These are phyloP conservation scores for Scaptomyza cyrtandrae DNA, from an alignment of 2,888 invertebrate genomes.

Conservation along the genomic window DNA sequence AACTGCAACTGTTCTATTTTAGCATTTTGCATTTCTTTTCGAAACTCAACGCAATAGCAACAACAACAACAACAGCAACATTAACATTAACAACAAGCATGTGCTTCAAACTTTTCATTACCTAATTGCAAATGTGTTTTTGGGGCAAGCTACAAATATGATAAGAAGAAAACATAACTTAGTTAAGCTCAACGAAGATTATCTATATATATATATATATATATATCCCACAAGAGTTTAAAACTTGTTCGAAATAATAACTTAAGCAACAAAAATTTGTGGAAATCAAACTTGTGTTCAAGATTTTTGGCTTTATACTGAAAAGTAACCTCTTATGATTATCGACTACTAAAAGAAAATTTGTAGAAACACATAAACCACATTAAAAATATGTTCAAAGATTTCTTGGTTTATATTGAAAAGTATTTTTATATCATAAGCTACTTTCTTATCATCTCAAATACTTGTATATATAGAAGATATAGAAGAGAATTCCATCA, in stretches of 20 bases:
- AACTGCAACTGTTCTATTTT: conserved; percentile 13
- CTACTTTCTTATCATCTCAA: neutral
- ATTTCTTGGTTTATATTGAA: too few relatives aligned
- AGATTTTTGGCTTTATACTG: too few relatives aligned
- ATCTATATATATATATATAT: neutral
- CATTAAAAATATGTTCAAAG: too few relatives aligned
- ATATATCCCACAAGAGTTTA: too few relatives aligned
- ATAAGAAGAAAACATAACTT: neutral
- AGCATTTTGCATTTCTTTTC: conserved; percentile 28
- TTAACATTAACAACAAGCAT: neutral
- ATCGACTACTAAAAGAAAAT: too few relatives aligned
- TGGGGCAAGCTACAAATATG: conserved; percentile 17
- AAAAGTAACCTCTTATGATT: too few relatives aligned
- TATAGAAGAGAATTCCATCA: too few relatives aligned
- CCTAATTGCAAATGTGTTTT: conserved; percentile 68
- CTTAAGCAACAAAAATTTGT: neutral
- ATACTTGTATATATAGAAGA: neutral
- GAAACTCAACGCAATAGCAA: conserved; percentile 5
- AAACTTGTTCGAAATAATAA: neutral
- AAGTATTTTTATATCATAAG: too few relatives aligned
- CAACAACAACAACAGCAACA: conserved; percentile 6
- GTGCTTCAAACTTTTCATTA: conserved; percentile 54
- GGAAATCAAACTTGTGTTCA: too few relatives aligned
- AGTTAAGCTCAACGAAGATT: neutral
- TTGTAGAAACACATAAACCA: too few relatives aligned